A percentile compares a stretch with the other conserved stretches of the same genome.
These are phyloP conservation scores for Pilophorus perplexus DNA, from an alignment of 2,888 invertebrate species.

Conservation along the genomic window DNA sequence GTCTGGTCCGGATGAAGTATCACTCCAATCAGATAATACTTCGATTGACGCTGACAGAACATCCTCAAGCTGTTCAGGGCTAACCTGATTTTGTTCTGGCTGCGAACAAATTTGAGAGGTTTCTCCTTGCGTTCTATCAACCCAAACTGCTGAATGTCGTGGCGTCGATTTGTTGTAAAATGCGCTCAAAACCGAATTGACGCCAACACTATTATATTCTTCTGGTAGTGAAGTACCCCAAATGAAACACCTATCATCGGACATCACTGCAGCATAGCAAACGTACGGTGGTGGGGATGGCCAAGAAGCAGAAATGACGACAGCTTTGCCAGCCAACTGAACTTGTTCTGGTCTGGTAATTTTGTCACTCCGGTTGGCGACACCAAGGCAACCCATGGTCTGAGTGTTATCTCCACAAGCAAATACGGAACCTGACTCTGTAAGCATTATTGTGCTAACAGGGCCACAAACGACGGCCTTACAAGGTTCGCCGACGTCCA, in stretches of 20 bases:
- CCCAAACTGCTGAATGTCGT: too few species aligned
- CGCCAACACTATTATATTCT: too few species aligned
- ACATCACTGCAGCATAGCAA: neutral
- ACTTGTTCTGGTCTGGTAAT: neutral
- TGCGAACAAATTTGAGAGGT: too few species aligned
- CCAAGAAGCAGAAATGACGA: neutral
- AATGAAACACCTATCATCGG: neutral
- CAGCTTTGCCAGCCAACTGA: neutral
- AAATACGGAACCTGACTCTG: neutral
- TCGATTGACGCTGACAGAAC: too few species aligned
- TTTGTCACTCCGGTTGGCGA: neutral
- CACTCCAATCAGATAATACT: too few species aligned
- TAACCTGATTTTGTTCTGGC: too few species aligned
- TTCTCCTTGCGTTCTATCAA: too few species aligned
- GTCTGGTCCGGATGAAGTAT: too few species aligned
- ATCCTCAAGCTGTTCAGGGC: too few species aligned
- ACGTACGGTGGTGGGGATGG: constrained; percentile 1
- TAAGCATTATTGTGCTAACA: constrained; percentile 7
- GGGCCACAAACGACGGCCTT: neutral
- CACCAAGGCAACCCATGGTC: constrained; percentile 1
- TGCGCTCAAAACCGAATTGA: neutral
- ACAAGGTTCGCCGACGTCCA: neutral
- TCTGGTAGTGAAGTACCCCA: too few species aligned
- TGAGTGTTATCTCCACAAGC: constrained; percentile 6
- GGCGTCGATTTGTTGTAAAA: constrained; percentile 2